Evolutionary conservation across 2,797 vertebrate species (phyloP).

Genomic region (Tachyglossus aculeatus): DNA sequence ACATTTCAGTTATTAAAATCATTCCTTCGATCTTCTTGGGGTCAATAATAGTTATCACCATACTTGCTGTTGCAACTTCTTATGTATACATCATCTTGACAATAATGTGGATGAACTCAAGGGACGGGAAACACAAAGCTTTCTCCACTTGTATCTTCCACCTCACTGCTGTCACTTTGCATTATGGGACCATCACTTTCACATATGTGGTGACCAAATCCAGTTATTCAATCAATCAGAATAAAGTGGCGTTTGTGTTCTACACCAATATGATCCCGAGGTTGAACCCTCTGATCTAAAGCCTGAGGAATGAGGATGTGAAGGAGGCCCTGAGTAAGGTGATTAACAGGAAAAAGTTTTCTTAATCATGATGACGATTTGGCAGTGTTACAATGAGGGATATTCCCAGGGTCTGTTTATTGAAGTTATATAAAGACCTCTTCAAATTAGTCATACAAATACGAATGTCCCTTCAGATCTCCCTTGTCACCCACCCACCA

Average conservation of each 20-base stretch:
- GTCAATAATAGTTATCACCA: constrained; percentile 33
- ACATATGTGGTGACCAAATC: constrained; percentile 52
- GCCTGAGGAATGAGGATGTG: constrained; percentile 56
- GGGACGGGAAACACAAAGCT: constrained; percentile 36
- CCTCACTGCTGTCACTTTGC: constrained; percentile 44
- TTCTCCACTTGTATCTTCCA: constrained; percentile 64
- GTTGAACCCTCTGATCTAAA: too few relatives aligned
- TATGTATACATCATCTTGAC: constrained; percentile 49
- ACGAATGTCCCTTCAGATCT: too few relatives aligned
- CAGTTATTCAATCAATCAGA: constrained; percentile 16
- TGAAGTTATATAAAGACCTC: too few relatives aligned
- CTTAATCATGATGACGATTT: too few relatives aligned
- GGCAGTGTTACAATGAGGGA: too few relatives aligned
- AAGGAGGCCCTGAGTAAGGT: constrained; percentile 39
- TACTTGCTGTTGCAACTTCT: constrained; percentile 30
- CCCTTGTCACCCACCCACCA: too few relatives aligned
- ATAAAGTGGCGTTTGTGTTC: constrained; percentile 60
- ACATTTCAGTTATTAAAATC: constrained; percentile 27
- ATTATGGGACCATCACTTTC: constrained; percentile 55
- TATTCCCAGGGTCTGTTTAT: too few relatives aligned
- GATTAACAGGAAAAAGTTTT: background rate
- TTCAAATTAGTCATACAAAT: too few relatives aligned
- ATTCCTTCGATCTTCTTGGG: constrained; percentile 37
- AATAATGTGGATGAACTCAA: constrained; percentile 34
- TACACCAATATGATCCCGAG: constrained; percentile 56